Percentiles rank a stretch among this genome's conserved stretches.
Conservation (phyloP, 2,888 invertebrate genomes). For the Gortyna flavago region DNA sequence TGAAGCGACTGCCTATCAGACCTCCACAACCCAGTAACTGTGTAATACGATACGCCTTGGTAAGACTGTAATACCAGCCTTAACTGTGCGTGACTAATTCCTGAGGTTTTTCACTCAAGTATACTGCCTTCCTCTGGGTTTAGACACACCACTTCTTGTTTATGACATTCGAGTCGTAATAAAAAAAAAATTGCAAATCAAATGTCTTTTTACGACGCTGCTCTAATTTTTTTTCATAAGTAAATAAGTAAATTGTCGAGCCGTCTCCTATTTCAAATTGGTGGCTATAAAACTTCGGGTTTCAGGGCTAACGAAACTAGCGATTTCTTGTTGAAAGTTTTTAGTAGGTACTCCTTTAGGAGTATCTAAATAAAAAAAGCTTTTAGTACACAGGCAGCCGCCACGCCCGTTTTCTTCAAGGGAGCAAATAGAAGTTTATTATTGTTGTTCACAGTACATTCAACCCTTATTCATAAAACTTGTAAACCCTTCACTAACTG, state of each 20-base stretch:
- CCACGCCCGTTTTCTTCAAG: constrained; percentile 10
- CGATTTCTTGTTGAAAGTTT: constrained; percentile 32
- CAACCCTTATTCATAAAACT: neutral
- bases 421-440: neutral
- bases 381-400: constrained; percentile 11
- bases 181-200: constrained; percentile 37
- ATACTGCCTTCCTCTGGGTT: neutral
- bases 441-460: constrained; percentile 3
- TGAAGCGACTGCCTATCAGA: too few relatives aligned
- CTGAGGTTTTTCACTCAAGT: constrained; percentile 3
- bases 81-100: constrained; percentile 1
- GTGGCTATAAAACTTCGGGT: constrained; percentile 34
- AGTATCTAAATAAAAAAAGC: constrained; percentile 25
- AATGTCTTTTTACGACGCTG: constrained; percentile 38
- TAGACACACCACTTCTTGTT: constrained; percentile 16
- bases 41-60: too few relatives aligned
- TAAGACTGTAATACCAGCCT: too few relatives aligned
- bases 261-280: constrained; percentile 41
- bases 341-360: constrained; percentile 2
- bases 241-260: constrained; percentile 32
- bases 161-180: constrained; percentile 22
- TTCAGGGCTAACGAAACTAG: constrained; percentile 34
- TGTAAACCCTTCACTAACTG: neutral
- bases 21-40: too few relatives aligned
- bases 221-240: constrained; percentile 39